Evolutionary conservation across 2,797 vertebrate genomes (phyloP), one percentile per base, ranked within the genome.

Genomic region (Sorex maritimensis): DNA sequence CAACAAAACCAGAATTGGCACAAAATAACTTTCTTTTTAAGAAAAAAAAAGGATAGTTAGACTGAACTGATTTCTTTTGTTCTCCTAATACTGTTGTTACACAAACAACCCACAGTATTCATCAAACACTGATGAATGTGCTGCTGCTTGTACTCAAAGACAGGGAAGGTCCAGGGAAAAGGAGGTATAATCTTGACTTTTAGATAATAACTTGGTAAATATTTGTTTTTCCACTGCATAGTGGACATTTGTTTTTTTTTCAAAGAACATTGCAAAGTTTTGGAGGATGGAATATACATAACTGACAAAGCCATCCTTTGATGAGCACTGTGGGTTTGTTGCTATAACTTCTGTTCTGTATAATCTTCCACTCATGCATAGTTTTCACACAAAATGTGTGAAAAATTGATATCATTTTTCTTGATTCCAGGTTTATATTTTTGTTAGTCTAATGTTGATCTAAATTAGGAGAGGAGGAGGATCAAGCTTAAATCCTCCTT

Each of bases 331-430:
- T 77, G 13, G 6, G 13, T 58, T 77, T 77, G 38, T 63, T 92
- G 38, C 68, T 84, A 68, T 34, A 44, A 46, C 38, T 81, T 78
- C 19, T 75, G 11, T 74, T 82, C 49, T 81, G 26, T 8, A 88
- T 87, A 79, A n/a, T 75, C 46, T 49, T 92, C 63, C 92, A 71
- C 88, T 80, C 71, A n/a, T 93, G 65, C 2, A 26, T 85, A 93
- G 58, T 21, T 82, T 83, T 79, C 78, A 34, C 26, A 92, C 86
- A 81, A 69, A 61, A 71, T 94, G 30, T 44, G 44, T 67, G 24
- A 67, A 82, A 86, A 85, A 30, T 83, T 82, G 55, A 41, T 69
- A 38, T 19, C 30, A 46, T 79, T 13, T 83, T 88, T 75, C 11
- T 93, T 41, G 55, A 12, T 61, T 5, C 38, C 75, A 68, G n/a